A percentile compares a stretch with the other conserved stretches of the same genome.
Evolutionary conservation across 2,888 invertebrate genomes (phyloP).

Genomic region (Dryococelus australis): DNA sequence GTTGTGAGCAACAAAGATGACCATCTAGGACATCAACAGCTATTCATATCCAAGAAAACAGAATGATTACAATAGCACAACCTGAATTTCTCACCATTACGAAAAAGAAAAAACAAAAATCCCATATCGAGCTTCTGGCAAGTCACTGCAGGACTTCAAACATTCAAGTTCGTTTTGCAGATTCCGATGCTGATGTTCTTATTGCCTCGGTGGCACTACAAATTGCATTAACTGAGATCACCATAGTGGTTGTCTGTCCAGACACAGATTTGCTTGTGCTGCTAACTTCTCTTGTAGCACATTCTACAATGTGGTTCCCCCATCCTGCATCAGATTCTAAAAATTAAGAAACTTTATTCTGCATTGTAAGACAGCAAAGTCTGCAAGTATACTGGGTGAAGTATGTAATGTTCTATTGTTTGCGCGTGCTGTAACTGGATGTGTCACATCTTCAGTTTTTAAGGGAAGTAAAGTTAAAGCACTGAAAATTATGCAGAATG

Average conservation of each 20-base stretch:
- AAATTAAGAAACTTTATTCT: neutral
- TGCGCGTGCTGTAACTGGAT: neutral
- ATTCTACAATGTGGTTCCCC: neutral
- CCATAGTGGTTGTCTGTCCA: too few relatives aligned
- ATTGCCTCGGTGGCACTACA: too few relatives aligned
- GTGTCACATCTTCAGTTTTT: too few relatives aligned
- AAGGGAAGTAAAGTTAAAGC: too few relatives aligned
- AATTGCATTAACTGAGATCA: too few relatives aligned
- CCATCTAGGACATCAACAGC: neutral
- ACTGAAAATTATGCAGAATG: too few relatives aligned
- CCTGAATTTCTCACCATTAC: neutral
- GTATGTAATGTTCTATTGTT: neutral
- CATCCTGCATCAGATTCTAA: neutral
- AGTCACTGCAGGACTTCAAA: neutral
- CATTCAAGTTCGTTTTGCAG: neutral
- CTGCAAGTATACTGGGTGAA: neutral
- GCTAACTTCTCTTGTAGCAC: neutral
- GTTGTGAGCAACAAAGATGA: neutral
- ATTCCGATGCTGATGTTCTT: too few relatives aligned
- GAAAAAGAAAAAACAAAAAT: neutral
- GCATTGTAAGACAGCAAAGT: neutral
- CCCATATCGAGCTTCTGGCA: neutral
- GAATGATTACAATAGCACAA: neutral
- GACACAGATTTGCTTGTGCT: slow-evolving; percentile 3
- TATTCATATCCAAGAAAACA: neutral